Evolutionary conservation across 2,797 vertebrate species (phyloP).

Genomic region (Sebastes minor): DNA sequence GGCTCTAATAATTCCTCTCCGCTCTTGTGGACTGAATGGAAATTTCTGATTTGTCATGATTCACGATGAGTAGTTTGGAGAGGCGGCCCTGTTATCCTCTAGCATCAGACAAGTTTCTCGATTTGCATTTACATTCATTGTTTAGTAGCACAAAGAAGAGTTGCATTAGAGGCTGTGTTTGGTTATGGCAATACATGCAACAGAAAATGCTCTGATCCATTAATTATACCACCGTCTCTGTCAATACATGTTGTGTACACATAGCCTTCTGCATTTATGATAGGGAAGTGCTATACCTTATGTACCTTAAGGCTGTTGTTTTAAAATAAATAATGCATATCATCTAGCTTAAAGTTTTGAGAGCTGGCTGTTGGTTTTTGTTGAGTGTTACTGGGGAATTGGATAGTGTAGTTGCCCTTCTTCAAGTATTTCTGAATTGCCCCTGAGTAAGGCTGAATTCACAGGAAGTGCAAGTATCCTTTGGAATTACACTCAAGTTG

Average conservation of each 20-base stretch:
- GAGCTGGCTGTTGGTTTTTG: not conserved
- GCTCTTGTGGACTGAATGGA: conserved; percentile 25
- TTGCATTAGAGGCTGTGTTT: not conserved
- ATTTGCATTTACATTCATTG: not conserved
- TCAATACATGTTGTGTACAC: not conserved
- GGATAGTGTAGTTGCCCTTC: not conserved
- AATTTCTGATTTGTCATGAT: conserved; percentile 46
- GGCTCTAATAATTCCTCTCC: conserved; percentile 47
- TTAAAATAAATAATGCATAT: not conserved
- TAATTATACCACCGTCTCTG: not conserved
- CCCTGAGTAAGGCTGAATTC: not conserved
- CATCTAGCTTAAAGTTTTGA: not conserved
- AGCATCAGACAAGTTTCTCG: not conserved
- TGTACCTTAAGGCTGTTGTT: not conserved
- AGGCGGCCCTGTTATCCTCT: not conserved
- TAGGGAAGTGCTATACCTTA: not conserved
- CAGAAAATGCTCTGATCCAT: not conserved
- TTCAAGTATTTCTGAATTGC: not conserved
- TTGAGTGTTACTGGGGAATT: not conserved
- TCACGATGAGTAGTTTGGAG: conserved; percentile 12
- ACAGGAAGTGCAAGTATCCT: not conserved
- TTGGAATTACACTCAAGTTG: not conserved
- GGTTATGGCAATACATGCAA: not conserved
- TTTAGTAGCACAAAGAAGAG: not conserved
- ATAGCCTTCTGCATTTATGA: not conserved